phyloP scores from a whole-genome alignment of 2,113 vertebrate genomes.

The Jaculus jaculus region DNA sequence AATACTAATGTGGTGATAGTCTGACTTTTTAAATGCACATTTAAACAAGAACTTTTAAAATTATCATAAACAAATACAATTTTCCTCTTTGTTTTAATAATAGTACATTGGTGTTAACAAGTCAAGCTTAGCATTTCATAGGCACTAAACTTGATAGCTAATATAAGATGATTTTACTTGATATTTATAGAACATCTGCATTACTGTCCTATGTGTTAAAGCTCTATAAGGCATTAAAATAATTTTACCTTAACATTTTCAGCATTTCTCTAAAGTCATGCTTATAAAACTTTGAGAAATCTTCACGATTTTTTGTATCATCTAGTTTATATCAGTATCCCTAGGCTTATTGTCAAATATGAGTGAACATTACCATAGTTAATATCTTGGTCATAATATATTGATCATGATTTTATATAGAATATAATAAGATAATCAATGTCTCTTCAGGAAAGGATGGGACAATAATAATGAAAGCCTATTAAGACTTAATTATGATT shows the following conservation, averaged over 20 bases:
- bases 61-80: slow-evolving; percentile 34
- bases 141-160: slow-evolving; percentile 26
- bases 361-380: neutral
- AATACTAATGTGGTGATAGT: slow-evolving; percentile 17
- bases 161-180: slow-evolving; percentile 65
- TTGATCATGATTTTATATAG: neutral
- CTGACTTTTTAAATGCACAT: slow-evolving; percentile 54
- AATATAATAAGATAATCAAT: neutral
- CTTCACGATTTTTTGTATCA: slow-evolving; percentile 1
- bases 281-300: slow-evolving; percentile 23
- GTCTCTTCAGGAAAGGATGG: neutral
- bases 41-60: slow-evolving; percentile 52
- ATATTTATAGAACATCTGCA: slow-evolving; percentile 16
- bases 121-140: slow-evolving; percentile 33
- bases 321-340: neutral
- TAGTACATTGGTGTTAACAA: slow-evolving; percentile 27
- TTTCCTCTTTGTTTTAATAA: slow-evolving; percentile 42
- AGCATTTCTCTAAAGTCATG: slow-evolving; percentile 12
- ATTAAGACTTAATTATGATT: neutral
- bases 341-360: neutral
- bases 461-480: neutral
- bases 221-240: slow-evolving; percentile 36
- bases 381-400: neutral
- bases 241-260: slow-evolving; percentile 14
- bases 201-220: neutral